phyloP scores from a whole-genome alignment of 2,797 vertebrate genomes.

The Synaphobranchus kaupii region DNA sequence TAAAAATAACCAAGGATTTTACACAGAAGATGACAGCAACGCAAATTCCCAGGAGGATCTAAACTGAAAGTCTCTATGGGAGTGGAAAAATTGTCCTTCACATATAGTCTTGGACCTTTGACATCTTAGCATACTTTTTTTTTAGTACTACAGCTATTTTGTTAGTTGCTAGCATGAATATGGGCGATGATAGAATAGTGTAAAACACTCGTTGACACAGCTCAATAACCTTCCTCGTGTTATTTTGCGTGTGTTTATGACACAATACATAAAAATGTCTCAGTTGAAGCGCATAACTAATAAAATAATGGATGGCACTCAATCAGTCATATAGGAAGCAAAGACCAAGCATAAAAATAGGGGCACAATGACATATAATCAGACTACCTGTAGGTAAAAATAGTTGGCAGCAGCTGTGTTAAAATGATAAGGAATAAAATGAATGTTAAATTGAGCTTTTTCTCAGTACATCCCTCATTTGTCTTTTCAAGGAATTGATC shows the following conservation, averaged over 20 bases:
- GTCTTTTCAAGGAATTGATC: not conserved
- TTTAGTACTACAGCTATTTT: not conserved
- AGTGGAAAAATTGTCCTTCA: not conserved
- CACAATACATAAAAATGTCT: not conserved
- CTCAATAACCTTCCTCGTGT: not conserved
- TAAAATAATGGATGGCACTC: not conserved
- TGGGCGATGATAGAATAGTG: not conserved
- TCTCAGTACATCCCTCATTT: not conserved
- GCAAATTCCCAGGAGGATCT: conserved; percentile 40
- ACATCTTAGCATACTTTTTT: not conserved
- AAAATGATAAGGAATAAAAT: not conserved
- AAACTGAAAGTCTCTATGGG: not conserved
- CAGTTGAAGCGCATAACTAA: not conserved
- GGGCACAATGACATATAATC: not conserved
- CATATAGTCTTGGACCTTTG: not conserved
- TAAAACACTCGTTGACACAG: not conserved
- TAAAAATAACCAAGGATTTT: conserved; percentile 58
- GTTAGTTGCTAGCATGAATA: not conserved
- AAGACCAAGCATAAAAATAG: not conserved
- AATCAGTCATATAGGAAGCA: not conserved
- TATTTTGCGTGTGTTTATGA: not conserved
- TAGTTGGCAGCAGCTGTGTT: not conserved
- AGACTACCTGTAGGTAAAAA: not conserved
- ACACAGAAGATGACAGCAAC: conserved; percentile 51
- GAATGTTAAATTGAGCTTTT: not conserved